A percentile compares a stretch with the other conserved stretches of the same genome.
These are phyloP conservation scores for Ginglymostoma cirratum DNA, from an alignment of 2,113 vertebrate species.

Conservation along the genomic window DNA sequence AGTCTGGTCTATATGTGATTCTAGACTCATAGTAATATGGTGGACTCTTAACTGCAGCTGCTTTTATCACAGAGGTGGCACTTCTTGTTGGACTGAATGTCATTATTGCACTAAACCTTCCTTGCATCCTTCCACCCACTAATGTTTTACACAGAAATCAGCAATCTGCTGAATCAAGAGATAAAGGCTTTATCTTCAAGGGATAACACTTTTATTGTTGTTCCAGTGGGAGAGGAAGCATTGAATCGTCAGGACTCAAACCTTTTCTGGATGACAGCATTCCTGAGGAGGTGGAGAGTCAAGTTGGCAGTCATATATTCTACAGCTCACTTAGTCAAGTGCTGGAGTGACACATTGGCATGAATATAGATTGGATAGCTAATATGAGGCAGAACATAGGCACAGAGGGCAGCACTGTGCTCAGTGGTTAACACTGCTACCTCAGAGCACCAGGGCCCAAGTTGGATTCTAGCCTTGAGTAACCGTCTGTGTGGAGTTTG, in stretches of 20 bases:
- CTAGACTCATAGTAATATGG: no score
- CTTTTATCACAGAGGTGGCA: neutral
- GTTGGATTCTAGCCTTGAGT: no score
- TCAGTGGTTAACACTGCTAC: no score
- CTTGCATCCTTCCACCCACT: neutral
- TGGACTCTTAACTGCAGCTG: no score
- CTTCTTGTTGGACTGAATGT: neutral
- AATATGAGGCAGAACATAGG: no score
- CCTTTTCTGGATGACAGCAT: neutral
- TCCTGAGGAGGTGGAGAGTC: neutral
- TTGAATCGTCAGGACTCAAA: neutral
- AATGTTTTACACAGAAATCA: neutral
- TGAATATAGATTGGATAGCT: no score
- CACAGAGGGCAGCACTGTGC: no score
- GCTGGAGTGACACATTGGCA: no score
- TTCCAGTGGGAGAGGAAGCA: neutral
- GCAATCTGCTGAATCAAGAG: neutral
- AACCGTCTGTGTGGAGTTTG: no score
- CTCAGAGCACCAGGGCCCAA: no score
- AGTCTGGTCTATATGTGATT: no score
- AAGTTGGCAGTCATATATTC: neutral
- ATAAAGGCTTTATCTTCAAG: neutral
- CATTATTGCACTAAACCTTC: neutral
- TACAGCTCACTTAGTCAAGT: neutral
- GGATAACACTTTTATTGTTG: neutral